Conservation (phyloP, 2,113 vertebrate species). For the Xyliphius kryptos region DNA sequence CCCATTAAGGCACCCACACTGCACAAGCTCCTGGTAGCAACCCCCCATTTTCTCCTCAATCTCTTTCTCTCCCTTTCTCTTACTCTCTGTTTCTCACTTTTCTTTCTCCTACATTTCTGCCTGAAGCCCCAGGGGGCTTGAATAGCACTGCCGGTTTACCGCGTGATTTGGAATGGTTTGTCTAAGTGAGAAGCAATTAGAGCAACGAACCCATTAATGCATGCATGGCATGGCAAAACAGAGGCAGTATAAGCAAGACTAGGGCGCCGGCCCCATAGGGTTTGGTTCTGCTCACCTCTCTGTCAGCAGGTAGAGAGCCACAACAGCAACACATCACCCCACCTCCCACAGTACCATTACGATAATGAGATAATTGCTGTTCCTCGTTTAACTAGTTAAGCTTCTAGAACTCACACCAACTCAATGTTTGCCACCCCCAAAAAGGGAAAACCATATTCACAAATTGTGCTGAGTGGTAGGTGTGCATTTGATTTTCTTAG, state of each 20-base stretch:
- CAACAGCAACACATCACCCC: constrained; percentile 35
- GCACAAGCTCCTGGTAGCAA: constrained; percentile 60
- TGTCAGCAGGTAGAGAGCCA: constrained; percentile 41
- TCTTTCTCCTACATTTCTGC: too few relatives aligned
- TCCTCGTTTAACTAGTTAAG: constrained; percentile 17
- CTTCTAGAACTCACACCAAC: not conserved
- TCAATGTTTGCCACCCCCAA: constrained; percentile 1
- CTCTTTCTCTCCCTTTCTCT: constrained; percentile 15
- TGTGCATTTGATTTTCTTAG: constrained; percentile 9
- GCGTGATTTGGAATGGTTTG: constrained; percentile 73
- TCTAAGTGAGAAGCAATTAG: constrained; percentile 79
- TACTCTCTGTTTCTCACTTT: too few relatives aligned
- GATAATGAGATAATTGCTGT: constrained; percentile 39
- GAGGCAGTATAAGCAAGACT: constrained; percentile 31
- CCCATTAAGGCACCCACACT: constrained; percentile 65
- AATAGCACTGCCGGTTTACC: constrained; percentile 63
- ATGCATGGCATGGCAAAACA: constrained; percentile 58
- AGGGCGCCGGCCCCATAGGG: constrained; percentile 32
- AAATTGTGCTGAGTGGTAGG: constrained; percentile 10
- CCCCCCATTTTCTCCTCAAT: constrained; percentile 40
- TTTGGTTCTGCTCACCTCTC: constrained; percentile 31
- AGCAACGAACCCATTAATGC: constrained; percentile 69
- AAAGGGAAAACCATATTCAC: too few relatives aligned
- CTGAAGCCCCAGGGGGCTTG: constrained; percentile 57
- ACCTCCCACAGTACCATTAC: constrained; percentile 46